phyloP scores from a whole-genome alignment of 2,797 vertebrate genomes.

The Coregonus sp. region DNA sequence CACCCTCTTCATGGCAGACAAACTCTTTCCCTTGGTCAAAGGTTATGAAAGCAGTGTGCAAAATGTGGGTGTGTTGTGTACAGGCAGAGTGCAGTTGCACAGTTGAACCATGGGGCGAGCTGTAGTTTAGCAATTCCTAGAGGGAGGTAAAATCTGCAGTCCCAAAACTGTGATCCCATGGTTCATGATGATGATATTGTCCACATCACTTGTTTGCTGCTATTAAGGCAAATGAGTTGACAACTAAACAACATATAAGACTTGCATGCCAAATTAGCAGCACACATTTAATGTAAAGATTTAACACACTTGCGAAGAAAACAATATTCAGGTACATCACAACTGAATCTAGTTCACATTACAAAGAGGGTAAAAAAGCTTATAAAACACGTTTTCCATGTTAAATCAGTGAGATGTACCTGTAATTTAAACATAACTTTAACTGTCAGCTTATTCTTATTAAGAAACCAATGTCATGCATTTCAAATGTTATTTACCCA shows the following conservation, averaged over 20 bases:
- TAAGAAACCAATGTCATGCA: not conserved
- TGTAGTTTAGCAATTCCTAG: not conserved
- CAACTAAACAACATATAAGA: not conserved
- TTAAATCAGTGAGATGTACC: not conserved
- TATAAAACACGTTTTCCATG: not conserved
- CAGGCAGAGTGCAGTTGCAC: not conserved
- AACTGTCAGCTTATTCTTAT: not conserved
- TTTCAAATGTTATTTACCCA: not conserved
- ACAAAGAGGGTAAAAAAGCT: not conserved
- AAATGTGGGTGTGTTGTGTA: not conserved
- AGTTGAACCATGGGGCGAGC: not conserved
- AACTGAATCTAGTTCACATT: not conserved
- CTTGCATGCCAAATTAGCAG: not conserved
- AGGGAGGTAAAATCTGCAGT: not conserved
- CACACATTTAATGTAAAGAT: not conserved
- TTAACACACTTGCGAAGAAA: not conserved
- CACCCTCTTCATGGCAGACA: conserved; percentile 29
- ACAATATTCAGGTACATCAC: not conserved
- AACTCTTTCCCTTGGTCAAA: conserved; percentile 1
- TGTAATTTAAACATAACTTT: not conserved
- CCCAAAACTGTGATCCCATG: not conserved
- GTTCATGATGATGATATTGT: not conserved
- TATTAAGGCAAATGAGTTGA: not conserved
- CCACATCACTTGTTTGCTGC: not conserved
- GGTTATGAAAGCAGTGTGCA: not conserved